These are phyloP conservation scores for Glaucomys volans DNA, from an alignment of 2,113 vertebrate genomes.

Conservation along the genomic window DNA sequence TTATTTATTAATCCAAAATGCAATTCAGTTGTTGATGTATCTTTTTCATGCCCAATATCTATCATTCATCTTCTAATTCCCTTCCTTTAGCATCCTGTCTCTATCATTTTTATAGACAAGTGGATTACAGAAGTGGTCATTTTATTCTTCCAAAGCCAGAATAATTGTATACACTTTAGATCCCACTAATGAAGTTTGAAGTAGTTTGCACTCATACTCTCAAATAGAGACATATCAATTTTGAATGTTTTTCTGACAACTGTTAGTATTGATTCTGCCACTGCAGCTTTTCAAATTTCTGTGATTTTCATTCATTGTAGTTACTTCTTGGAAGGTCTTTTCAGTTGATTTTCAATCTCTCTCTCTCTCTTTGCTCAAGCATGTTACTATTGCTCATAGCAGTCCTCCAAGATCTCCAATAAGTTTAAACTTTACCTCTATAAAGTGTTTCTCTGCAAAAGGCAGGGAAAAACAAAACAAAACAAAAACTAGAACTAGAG, in stretches of 20 bases:
- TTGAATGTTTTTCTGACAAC: constrained; percentile 47
- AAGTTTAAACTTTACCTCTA: constrained; percentile 2
- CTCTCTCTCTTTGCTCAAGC: not conserved
- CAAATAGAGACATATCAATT: not conserved
- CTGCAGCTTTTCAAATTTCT: not conserved
- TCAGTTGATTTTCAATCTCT: not conserved
- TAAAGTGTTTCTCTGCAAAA: not conserved
- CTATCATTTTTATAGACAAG: not conserved
- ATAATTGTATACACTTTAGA: constrained; percentile 49
- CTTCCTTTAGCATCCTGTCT: not conserved
- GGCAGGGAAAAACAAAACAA: not conserved
- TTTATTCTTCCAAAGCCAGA: constrained; percentile 7
- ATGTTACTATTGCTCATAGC: not conserved
- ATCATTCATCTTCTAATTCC: not conserved
- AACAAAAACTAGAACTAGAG: not conserved
- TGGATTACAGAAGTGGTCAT: not conserved
- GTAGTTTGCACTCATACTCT: not conserved
- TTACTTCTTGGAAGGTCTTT: not conserved
- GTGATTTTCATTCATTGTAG: not conserved
- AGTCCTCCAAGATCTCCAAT: not conserved
- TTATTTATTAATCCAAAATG: not conserved
- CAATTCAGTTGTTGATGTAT: not conserved
- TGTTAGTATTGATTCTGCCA: constrained; percentile 24
- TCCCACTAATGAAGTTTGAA: not conserved
- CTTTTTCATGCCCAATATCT: not conserved